A percentile compares a stretch with the other conserved stretches of the same genome.
These are phyloP conservation scores for Hypsopygia costalis DNA, from an alignment of 2,888 invertebrate genomes.

Conservation along the genomic window DNA sequence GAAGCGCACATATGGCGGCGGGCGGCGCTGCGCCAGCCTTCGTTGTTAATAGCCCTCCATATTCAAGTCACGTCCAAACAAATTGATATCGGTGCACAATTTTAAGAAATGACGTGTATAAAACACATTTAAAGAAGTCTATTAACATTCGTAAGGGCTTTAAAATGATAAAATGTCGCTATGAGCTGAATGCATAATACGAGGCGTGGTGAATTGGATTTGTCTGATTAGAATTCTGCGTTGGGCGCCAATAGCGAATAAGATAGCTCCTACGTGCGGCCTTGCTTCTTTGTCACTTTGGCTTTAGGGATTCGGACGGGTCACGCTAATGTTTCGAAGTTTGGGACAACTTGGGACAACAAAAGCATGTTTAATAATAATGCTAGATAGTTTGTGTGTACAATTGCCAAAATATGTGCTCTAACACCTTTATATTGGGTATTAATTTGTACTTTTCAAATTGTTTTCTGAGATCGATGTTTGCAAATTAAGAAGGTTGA, in stretches of 20 bases:
- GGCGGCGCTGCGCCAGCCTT: too few relatives aligned
- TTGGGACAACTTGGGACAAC: not conserved
- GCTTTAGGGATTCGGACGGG: constrained; percentile 11
- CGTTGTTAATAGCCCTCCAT: constrained; percentile 28
- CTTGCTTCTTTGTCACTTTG: constrained; percentile 15
- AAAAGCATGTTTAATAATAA: too few relatives aligned
- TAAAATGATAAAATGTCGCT: constrained; percentile 46
- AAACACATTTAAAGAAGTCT: constrained; percentile 48
- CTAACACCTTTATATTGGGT: too few relatives aligned
- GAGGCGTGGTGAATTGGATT: constrained; percentile 22
- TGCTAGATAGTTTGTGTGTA: too few relatives aligned
- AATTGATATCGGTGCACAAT: constrained; percentile 64
- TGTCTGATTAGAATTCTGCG: constrained; percentile 30
- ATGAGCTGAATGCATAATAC: constrained; percentile 40
- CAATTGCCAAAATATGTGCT: too few relatives aligned
- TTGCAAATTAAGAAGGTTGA: too few relatives aligned
- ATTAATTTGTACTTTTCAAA: too few relatives aligned
- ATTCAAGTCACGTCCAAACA: constrained; percentile 53
- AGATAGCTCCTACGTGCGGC: constrained; percentile 3
- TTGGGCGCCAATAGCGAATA: constrained; percentile 22
- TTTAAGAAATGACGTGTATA: constrained; percentile 61
- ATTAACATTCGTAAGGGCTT: constrained; percentile 42
- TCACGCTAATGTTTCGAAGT: not conserved
- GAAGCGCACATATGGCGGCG: too few relatives aligned
- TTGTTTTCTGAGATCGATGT: too few relatives aligned